These are phyloP conservation scores for Protaetia brevitarsis DNA, from an alignment of 1,140 invertebrate genomes.

Conservation along the genomic window DNA sequence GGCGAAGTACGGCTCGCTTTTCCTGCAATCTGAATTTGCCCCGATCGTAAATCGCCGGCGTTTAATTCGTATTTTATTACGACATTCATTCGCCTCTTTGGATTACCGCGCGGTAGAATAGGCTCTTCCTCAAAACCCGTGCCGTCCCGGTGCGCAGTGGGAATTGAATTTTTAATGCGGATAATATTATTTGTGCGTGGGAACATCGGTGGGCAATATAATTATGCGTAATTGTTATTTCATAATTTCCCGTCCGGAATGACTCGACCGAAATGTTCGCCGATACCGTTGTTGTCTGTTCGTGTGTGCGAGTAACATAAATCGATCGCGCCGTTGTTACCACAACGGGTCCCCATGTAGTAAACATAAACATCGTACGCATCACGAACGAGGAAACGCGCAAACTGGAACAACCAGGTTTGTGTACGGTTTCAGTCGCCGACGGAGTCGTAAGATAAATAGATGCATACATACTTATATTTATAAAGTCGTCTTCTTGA, in stretches of 20 bases:
- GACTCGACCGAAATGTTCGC: too few species aligned
- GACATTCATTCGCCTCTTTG: too few species aligned
- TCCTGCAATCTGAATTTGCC: background rate
- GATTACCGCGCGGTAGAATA: background rate
- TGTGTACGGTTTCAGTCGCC: background rate
- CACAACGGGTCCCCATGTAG: background rate
- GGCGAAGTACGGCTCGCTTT: background rate
- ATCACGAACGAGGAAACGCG: slow-evolving; percentile 11
- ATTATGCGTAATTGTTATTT: too few species aligned
- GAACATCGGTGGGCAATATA: too few species aligned
- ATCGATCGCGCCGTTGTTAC: slow-evolving; percentile 1
- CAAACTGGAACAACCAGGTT: slow-evolving; percentile 1
- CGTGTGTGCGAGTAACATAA: too few species aligned
- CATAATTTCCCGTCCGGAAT: too few species aligned
- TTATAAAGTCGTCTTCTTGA: background rate
- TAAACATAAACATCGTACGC: slow-evolving; percentile 5
- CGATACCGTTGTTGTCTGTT: too few species aligned
- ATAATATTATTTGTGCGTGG: too few species aligned
- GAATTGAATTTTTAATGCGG: too few species aligned
- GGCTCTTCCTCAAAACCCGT: background rate
- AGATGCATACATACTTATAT: background rate
- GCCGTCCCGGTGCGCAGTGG: too few species aligned
- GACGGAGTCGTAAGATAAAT: background rate
- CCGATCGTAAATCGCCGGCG: background rate
- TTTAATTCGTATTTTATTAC: background rate